phyloP scores from a whole-genome alignment of 2,113 vertebrate species.

The Mirza zaza region DNA sequence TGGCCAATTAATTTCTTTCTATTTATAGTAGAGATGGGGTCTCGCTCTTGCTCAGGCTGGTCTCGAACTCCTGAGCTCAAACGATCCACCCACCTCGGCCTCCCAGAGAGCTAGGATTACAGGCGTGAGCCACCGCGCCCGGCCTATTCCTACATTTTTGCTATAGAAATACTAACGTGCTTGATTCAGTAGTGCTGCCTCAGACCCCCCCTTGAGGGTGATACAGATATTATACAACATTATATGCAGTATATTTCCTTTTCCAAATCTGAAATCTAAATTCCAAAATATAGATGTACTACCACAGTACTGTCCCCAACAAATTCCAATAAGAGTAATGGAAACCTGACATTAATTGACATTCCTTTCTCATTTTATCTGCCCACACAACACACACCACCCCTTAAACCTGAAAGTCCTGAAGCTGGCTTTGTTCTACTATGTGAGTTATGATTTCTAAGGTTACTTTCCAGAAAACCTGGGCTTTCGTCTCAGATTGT shows the following conservation, averaged over 20 bases:
- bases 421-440: not conserved
- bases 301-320: not conserved
- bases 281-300: not conserved
- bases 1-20: no score
- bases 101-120: no score
- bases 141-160: not conserved
- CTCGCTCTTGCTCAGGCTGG: no score
- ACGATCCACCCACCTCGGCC: no score
- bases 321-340: not conserved
- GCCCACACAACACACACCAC: not conserved
- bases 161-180: not conserved
- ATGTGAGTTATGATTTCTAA: not conserved
- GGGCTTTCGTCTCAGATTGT: not conserved
- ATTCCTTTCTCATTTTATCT: not conserved
- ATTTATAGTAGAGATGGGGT: no score
- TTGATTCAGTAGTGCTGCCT: not conserved
- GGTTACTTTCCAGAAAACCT: not conserved
- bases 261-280: slow-evolving; percentile 26
- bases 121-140: no score
- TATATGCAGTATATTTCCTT: not conserved
- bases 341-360: not conserved
- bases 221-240: not conserved
- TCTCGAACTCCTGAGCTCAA: no score
- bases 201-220: not conserved
- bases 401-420: not conserved